Base-by-base conservation (phyloP, 1,140 invertebrate species). In the Pseudobourletiella spinata region DNA sequence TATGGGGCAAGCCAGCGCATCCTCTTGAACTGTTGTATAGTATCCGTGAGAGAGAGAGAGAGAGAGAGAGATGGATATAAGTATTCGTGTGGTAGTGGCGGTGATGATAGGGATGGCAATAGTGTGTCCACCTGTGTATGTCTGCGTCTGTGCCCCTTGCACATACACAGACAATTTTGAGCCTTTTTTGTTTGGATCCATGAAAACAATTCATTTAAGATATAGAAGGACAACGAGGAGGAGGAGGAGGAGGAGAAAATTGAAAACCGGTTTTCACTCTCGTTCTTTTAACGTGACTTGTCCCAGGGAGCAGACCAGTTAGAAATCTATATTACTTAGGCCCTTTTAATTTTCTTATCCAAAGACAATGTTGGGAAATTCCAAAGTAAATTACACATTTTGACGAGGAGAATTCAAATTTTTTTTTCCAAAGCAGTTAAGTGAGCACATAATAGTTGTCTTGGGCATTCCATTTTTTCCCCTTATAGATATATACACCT, bases 301-400 rank as follows among this genome's bases (percentile, higher is more conserved):
- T 18, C 44, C 18, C 44, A n/a, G n/a, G n/a, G n/a, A n/a, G n/a
- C n/a, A n/a, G n/a, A n/a, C n/a, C n/a, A n/a, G n/a, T n/a, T n/a
- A n/a, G n/a, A n/a, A n/a, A 52, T 26, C 22, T 52, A 29, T 52
- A 29, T 55, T 55, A 35, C 39, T 55, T 55, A 55, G 52, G 11
- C 52, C 24, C 48, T 51, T 55, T 35, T 6, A 11, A 32, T 55
- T 6, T 22, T 55, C 52, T 6, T 55, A 8, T 55, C 26, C 3
- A 55, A 35, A 55, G 52, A 55, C 52, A 55, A 55, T 39, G 52
- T 32, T 55, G 52, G 30, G 52, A 55, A 48, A 55, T 55, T 55
- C 52, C 52, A 55, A 55, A 48, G 11, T 35, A 55, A 55, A 55
- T 55, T 55, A 55, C 52, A 55, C 29, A 32, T 55, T 55, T 48